A percentile compares a stretch with the other conserved stretches of the same genome.
phyloP scores from a whole-genome alignment of 2,888 invertebrate species.

The Leucophenga maculata region DNA sequence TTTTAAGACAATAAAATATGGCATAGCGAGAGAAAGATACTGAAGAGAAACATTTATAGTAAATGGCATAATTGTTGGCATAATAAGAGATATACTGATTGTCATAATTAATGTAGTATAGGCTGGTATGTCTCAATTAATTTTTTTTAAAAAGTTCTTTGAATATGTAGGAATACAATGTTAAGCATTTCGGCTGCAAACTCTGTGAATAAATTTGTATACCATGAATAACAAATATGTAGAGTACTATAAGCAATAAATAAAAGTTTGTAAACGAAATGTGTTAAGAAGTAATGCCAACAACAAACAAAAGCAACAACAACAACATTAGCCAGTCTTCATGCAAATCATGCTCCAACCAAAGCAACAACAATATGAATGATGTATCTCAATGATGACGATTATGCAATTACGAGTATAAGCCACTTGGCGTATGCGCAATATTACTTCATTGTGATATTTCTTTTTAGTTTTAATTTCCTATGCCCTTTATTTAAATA shows the following conservation, averaged over 20 bases:
- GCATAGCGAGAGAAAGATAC: too few species aligned
- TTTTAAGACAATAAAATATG: too few species aligned
- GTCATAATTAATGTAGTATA: too few species aligned
- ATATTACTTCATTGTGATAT: slow-evolving; percentile 30
- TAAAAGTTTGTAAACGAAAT: not conserved
- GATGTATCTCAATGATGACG: slow-evolving; percentile 8
- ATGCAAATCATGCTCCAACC: slow-evolving; percentile 10
- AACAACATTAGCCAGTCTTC: not conserved
- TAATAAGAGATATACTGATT: too few species aligned
- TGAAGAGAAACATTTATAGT: too few species aligned
- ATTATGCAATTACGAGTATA: slow-evolving; percentile 59
- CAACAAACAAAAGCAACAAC: slow-evolving; percentile 9
- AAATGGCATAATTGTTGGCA: too few species aligned
- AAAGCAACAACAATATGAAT: not conserved
- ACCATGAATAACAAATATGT: not conserved
- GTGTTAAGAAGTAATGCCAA: slow-evolving; percentile 10
- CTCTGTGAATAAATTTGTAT: too few species aligned
- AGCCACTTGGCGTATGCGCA: slow-evolving; percentile 41
- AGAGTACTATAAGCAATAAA: not conserved
- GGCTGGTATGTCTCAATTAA: too few species aligned
- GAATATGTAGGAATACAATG: too few species aligned
- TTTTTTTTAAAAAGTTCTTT: too few species aligned
- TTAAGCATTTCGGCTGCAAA: too few species aligned
- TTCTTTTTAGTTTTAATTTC: slow-evolving; percentile 15
- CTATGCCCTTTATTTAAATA: slow-evolving; percentile 17